Evolutionary conservation across 2,888 invertebrate species (phyloP), one percentile per base, ranked within the genome.

Genomic region (Strigamia crassipes): DNA sequence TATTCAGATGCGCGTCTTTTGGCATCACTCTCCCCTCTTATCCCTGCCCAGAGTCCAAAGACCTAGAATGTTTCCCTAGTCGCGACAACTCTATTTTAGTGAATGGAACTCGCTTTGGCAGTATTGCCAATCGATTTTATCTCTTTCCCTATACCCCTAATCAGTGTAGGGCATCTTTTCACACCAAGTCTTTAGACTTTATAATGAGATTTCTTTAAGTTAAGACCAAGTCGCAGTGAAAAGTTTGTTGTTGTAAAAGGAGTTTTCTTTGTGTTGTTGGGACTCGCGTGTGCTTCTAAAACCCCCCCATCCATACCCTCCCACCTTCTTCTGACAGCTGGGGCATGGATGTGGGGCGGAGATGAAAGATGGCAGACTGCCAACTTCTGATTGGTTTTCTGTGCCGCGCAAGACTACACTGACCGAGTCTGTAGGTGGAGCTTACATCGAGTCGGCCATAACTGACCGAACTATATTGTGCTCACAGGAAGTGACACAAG

Each of bases 341-440:
- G 79, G 51, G 81, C 73, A 66, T 66, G 34, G 81, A 81, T 31
- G 81, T 61, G 73, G 46, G 56, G 81, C 61, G 66, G 61, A 73
- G 42, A 81, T 81, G 81, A 81, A 81, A 34, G 81, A 34, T 81
- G 61, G 51, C 80, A 46, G 80, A 10, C 56, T 56, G 80, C 38
- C 73, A 42, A 38, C 41, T 78, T 81, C 66, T 81, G 81, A 81
- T 81, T 81, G 81, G 81, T 61, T 81, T 81, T 81, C 81, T 42
- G 31, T 34, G 81, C 27, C 78, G 81, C 81, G 81, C 81, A 81
- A 23, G 81, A 41, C 78, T 78, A 81, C 81, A 78, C 27, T 78
- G 77, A 31, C 77, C 46, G 41, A 23, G 42, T 21, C 31, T 41
- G 78, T 23, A 78, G 81, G 81, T 42, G 81, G 81, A 81, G 81